These are phyloP conservation scores for Amphiprion ocellaris DNA, from an alignment of 2,113 vertebrate species.

Conservation along the genomic window DNA sequence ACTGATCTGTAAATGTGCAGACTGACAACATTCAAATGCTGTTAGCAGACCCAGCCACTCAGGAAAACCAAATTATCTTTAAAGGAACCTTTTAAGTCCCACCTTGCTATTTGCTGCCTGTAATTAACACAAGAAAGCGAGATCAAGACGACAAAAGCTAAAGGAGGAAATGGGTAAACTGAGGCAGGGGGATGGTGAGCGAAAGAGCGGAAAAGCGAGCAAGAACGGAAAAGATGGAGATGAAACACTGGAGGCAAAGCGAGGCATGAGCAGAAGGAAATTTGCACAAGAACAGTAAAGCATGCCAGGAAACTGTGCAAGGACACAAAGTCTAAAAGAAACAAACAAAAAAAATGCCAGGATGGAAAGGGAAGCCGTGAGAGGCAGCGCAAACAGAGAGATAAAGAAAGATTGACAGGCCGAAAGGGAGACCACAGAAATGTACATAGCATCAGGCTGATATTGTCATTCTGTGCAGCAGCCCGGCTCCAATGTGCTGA, in stretches of 20 bases:
- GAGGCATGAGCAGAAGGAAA: slow-evolving; percentile 25
- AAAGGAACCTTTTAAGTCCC: slow-evolving; percentile 41
- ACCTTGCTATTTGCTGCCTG: slow-evolving; percentile 29
- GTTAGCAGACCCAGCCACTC: slow-evolving; percentile 13
- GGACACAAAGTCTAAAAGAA: slow-evolving; percentile 1
- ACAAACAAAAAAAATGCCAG: background rate
- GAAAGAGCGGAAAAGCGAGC: slow-evolving; percentile 28
- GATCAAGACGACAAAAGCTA: slow-evolving; percentile 18
- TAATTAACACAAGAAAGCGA: slow-evolving; percentile 60
- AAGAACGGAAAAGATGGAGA: slow-evolving; percentile 43
- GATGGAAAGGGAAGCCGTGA: slow-evolving; percentile 26
- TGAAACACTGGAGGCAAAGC: slow-evolving; percentile 53
- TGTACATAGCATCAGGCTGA: slow-evolving; percentile 46
- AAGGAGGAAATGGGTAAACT: slow-evolving; percentile 31
- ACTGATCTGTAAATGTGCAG: background rate
- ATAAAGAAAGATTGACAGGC: slow-evolving; percentile 65
- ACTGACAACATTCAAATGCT: slow-evolving; percentile 13
- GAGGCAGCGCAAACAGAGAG: slow-evolving; percentile 30
- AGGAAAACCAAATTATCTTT: slow-evolving; percentile 32
- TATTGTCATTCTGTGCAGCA: slow-evolving; percentile 72
- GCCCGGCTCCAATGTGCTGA: slow-evolving; percentile 68
- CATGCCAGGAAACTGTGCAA: slow-evolving; percentile 27
- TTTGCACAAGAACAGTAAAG: slow-evolving; percentile 45
- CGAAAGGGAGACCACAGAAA: slow-evolving; percentile 62
- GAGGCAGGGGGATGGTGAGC: background rate